Evolutionary conservation across 2,888 invertebrate species (phyloP).

Genomic region (Magallana nippona): DNA sequence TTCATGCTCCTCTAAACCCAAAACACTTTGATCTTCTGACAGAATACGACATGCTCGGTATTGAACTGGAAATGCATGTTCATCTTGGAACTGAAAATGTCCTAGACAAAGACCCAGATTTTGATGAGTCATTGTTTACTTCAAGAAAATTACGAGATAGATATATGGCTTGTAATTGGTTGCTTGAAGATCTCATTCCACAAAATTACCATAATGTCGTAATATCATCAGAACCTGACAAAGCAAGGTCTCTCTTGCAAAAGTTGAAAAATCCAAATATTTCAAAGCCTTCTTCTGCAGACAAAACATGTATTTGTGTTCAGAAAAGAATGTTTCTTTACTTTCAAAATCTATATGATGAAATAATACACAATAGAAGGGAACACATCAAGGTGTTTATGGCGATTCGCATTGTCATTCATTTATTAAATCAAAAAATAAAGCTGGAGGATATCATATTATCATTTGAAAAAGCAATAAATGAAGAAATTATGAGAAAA

Average conservation of each 20-base stretch:
- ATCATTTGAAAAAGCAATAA: constrained; percentile 17
- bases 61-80: constrained; percentile 53
- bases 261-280: neutral
- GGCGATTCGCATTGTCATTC: constrained; percentile 24
- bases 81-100: constrained; percentile 44
- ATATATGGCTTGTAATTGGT: neutral
- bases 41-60: constrained; percentile 49
- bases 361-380: neutral
- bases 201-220: neutral
- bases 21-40: constrained; percentile 44
- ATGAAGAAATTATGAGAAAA: neutral
- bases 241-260: constrained; percentile 3
- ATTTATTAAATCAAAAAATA: constrained; percentile 20
- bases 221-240: constrained; percentile 32
- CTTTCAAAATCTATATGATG: neutral
- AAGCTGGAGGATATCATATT: constrained; percentile 44
- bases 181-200: constrained; percentile 35
- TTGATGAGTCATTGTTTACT: neutral
- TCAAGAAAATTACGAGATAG: neutral
- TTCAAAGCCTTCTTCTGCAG: too few species aligned
- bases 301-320: neutral
- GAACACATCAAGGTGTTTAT: constrained; percentile 36
- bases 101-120: neutral
- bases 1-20: constrained; percentile 35
- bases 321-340: constrained; percentile 10